Evolutionary conservation across 2,113 vertebrate species (phyloP).

Genomic region (Hylia prasina): DNA sequence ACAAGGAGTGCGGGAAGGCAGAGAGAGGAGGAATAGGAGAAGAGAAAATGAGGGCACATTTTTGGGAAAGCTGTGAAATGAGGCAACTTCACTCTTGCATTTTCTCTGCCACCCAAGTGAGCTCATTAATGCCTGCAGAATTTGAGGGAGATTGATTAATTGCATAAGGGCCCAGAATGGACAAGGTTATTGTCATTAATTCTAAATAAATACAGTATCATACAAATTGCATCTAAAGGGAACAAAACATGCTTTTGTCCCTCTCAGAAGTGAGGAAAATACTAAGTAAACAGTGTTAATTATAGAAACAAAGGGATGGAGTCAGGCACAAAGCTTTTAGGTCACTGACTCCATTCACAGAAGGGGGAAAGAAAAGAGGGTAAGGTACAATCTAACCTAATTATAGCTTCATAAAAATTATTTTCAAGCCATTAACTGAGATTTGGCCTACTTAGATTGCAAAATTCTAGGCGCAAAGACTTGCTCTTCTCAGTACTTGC

Average conservation of each 20-base stretch:
- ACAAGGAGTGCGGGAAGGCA: neutral
- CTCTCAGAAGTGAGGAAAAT: neutral
- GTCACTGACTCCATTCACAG: conserved; percentile 34
- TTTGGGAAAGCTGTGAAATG: neutral
- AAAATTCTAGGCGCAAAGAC: neutral
- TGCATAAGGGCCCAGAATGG: neutral
- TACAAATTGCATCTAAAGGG: neutral
- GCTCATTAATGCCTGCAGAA: neutral
- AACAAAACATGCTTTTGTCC: neutral
- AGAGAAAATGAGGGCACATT: neutral
- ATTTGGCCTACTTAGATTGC: conserved; percentile 30
- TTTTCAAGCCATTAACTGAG: conserved; percentile 35
- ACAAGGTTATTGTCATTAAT: neutral
- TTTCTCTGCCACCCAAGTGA: neutral
- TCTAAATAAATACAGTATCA: conserved; percentile 26
- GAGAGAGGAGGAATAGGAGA: neutral
- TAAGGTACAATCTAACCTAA: conserved; percentile 49
- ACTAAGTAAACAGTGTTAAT: conserved; percentile 29
- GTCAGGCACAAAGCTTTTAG: conserved; percentile 11
- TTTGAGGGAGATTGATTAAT: neutral
- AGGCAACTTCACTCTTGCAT: neutral
- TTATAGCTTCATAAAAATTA: conserved; percentile 22
- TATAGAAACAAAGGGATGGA: conserved; percentile 33
- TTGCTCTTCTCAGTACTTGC: neutral
- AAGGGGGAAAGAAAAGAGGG: neutral